Base-by-base conservation (phyloP, 2,113 vertebrate genomes). In the Gila orcuttii region DNA sequence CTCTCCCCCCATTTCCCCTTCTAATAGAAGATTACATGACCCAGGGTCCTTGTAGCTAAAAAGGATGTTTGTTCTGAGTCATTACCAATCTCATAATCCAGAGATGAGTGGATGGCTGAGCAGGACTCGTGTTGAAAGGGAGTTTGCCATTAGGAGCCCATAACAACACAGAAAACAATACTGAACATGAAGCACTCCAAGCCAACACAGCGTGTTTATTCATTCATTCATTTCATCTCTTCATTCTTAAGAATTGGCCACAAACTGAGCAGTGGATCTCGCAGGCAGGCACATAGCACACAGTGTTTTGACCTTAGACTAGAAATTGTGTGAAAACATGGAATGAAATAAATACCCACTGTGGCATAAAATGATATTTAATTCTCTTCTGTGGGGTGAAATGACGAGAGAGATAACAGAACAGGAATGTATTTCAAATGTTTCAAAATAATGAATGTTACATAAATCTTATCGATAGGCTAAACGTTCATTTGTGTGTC, bases 301-400 rank as follows among this genome's bases (percentile, higher is more conserved):
- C 47, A 33, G 50, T 55, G 50, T 55, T 55, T 77, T 77, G 75
- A 77, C 75, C 75, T 77, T 77, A 50, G 50, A 57, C 75, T 55
- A 77, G 28, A 31, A 33, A 50, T 21, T 47, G 42, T 69, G 45
- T 68, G 19, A 69, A 31, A 52, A 64, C 62, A 69, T n/a, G 79
- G 21, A 23, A 52, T 69, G 28, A 82, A 52, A 69, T 31, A 0
- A 81, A 47, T 21, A 55, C 31, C 19, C 66, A 57, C 45, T 71
- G 28, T 36, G 31, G 47, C 50, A n/a, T 69, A 25, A 73, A 33
- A 55, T 21, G 8, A 33, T 36, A 69, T 69, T 36, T 33, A 52
- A 45, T 36, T 4, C 2, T 68, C 36, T 55, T 82, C 28, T 52
- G 1, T 47, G 1, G 23, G 33, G 52, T 79, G 31, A 60, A 39